Conservation (phyloP, 1,140 invertebrate genomes). For the Tetranychus cinnabarinus region DNA sequence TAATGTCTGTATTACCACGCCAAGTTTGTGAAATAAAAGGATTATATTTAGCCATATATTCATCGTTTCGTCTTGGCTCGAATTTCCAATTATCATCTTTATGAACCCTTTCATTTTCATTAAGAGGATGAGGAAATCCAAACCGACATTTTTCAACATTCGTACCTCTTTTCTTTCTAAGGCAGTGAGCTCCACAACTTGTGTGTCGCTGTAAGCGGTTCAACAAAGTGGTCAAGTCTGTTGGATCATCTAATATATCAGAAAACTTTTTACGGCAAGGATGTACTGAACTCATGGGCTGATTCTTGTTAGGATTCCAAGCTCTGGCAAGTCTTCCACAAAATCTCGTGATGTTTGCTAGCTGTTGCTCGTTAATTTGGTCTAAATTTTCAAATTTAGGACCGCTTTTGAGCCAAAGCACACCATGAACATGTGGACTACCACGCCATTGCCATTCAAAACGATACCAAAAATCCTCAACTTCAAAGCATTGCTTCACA, state of each 20-base stretch:
- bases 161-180: background rate
- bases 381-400: background rate
- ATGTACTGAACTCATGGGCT: too few species aligned
- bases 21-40: background rate
- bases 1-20: background rate
- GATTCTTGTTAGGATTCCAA: background rate
- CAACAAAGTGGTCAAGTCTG: too few species aligned
- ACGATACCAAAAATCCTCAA: background rate
- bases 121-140: background rate
- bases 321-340: background rate
- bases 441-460: background rate
- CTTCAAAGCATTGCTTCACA: background rate
- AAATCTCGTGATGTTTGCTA: background rate
- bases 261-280: too few species aligned
- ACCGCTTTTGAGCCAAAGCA: background rate
- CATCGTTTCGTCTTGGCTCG: background rate
- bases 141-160: background rate
- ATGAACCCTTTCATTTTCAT: background rate
- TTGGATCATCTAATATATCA: too few species aligned
- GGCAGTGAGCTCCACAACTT: background rate
- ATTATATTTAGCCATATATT: background rate
- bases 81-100: background rate
- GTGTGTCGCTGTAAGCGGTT: background rate
- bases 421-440: background rate
- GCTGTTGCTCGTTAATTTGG: background rate